Evolutionary conservation across 1,140 invertebrate genomes (phyloP), one percentile per base, ranked within the genome.

Genomic region (Meloidogyne floridensis): DNA sequence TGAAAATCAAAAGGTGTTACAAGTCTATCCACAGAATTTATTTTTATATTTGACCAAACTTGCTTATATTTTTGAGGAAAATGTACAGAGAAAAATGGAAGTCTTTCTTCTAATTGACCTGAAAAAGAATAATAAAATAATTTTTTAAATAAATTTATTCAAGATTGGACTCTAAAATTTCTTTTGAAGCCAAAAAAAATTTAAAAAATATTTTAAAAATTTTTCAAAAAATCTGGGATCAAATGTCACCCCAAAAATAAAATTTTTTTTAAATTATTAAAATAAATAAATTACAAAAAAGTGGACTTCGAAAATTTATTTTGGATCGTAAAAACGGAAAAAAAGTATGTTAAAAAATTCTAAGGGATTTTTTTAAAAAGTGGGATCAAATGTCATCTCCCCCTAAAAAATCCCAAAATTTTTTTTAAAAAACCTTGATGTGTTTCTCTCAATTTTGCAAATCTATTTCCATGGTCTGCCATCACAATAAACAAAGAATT

Each of bases 41-140:
- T 91, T 65, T 85, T 83, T 42, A 96, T 92, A 89, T 94, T 94
- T 0, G 90, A 90, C 82, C 93, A 82, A 51, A 72, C 79, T 20
- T 20, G 51, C 72, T 85, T 83, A 13, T 75, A 77, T 65, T 84
- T 74, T 8, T 54, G 2, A 0, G 95, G 95, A 85, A 96, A 93
- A 0, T 92, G 91, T 77, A 96, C 93, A 0, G 93, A 93, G 90
- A 96, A 95, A 84, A 95, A 94, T 0, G 95, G 95, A 51, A 96
- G 85, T 7, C 95, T 92, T 87, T 97, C 95, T 89, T 97, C 95
- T 83, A 95, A 59, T 81, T 89, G 88, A 72, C 88, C 87, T 83
- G 18, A 18, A 72, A 80, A 80, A 5, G 6, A 8, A 53, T 8
- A 53, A 53, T 8, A 53, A 53, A 53, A 53, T 53, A 53, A 53